Evolutionary conservation across 2,113 vertebrate genomes (phyloP).

Genomic region (Hepsetus odoe): DNA sequence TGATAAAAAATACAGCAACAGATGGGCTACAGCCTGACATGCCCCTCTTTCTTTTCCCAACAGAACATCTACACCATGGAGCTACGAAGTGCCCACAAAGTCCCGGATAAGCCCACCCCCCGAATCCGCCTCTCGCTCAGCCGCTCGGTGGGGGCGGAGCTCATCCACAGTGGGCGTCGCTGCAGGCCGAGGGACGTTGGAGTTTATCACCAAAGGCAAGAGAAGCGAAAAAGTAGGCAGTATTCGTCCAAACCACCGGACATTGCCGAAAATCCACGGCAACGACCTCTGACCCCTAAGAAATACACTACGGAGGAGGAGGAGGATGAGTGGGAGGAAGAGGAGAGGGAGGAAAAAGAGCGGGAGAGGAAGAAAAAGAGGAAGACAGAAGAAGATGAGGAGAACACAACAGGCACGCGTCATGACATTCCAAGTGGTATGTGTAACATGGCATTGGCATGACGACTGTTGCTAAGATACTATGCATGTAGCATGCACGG

Average conservation of each 20-base stretch:
- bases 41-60: background rate
- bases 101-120: slow-evolving; percentile 75
- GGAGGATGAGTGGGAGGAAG: slow-evolving; percentile 62
- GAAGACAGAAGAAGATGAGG: background rate
- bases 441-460: slow-evolving; percentile 28
- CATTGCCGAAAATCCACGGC: slow-evolving; percentile 22
- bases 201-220: slow-evolving; percentile 70
- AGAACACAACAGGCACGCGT: slow-evolving; percentile 65
- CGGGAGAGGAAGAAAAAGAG: slow-evolving; percentile 15
- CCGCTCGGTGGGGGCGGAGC: slow-evolving; percentile 72
- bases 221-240: slow-evolving; percentile 61
- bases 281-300: slow-evolving; percentile 6
- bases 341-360: slow-evolving; percentile 67
- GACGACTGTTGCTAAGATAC: slow-evolving; percentile 50
- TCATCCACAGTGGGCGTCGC: slow-evolving; percentile 57
- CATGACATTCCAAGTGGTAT: slow-evolving; percentile 65
- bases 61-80: slow-evolving; percentile 95
- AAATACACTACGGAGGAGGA: slow-evolving; percentile 28
- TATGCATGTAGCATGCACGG: slow-evolving; percentile 23
- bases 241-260: slow-evolving; percentile 42
- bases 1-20: too few species aligned
- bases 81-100: slow-evolving; percentile 89
- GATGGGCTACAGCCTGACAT: too few species aligned
- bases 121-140: slow-evolving; percentile 78
- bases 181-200: slow-evolving; percentile 46